These are phyloP conservation scores for Apamea epomidion DNA, from an alignment of 2,888 invertebrate species.

Conservation along the genomic window DNA sequence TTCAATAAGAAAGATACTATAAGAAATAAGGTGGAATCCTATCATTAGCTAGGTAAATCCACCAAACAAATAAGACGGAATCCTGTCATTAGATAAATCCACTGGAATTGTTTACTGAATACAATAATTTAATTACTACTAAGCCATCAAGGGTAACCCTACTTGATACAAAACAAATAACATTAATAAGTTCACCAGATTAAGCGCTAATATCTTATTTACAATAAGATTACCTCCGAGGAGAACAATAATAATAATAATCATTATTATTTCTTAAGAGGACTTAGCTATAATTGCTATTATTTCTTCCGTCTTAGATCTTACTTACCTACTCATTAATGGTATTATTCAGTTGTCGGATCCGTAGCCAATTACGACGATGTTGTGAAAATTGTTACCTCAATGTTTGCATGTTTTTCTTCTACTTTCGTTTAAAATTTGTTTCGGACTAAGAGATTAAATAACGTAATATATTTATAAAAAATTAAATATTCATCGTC, in stretches of 20 bases:
- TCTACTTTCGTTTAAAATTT: background rate
- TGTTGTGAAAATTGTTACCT: background rate
- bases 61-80: background rate
- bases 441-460: background rate
- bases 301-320: slow-evolving; percentile 1
- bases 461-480: background rate
- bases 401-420: background rate
- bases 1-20: background rate
- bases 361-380: background rate
- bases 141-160: slow-evolving; percentile 18
- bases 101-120: background rate
- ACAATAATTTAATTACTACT: slow-evolving; percentile 5
- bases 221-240: slow-evolving; percentile 43
- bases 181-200: slow-evolving; percentile 54
- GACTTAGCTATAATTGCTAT: slow-evolving; percentile 30
- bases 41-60: background rate
- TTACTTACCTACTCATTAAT: background rate
- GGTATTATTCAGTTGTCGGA: background rate
- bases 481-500: background rate
- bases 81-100: background rate
- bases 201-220: slow-evolving; percentile 43
- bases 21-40: background rate
- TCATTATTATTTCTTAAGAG: slow-evolving; percentile 36
- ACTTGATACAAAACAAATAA: slow-evolving; percentile 44
- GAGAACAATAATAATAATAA: slow-evolving; percentile 25